These are phyloP conservation scores for Lagorchestes hirsutus DNA, from an alignment of 2,797 vertebrate species.

Conservation along the genomic window DNA sequence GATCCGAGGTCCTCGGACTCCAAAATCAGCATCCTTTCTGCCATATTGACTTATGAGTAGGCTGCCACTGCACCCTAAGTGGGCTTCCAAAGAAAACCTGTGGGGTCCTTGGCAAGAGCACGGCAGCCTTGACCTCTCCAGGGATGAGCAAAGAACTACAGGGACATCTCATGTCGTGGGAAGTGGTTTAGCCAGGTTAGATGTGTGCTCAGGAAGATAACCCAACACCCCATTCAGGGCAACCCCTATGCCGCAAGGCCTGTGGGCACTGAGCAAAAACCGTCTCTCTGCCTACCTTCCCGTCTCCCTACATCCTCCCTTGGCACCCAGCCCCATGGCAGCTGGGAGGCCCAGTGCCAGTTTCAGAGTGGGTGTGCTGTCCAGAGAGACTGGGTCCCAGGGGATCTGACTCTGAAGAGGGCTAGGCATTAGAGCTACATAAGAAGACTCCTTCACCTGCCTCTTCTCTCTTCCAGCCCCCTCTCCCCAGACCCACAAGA, in stretches of 20 bases:
- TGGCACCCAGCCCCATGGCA: neutral
- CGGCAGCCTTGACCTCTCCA: neutral
- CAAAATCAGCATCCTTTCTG: neutral
- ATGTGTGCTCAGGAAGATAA: neutral
- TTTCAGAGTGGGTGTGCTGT: neutral
- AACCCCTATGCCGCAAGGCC: neutral
- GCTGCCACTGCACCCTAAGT: neutral
- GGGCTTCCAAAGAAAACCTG: neutral
- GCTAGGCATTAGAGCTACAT: constrained; percentile 23
- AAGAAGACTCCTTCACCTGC: constrained; percentile 6
- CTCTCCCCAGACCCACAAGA: neutral
- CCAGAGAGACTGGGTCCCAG: neutral
- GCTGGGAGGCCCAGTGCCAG: neutral
- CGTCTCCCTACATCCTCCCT: neutral
- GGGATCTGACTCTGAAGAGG: neutral
- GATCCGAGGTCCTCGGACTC: neutral
- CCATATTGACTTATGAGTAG: neutral
- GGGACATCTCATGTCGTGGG: neutral
- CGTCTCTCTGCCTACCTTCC: neutral
- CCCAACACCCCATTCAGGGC: neutral
- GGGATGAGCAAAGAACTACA: neutral
- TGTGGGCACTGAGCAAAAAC: neutral
- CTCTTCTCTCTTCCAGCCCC: constrained; percentile 8
- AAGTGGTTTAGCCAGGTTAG: neutral
- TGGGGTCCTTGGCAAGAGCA: neutral